phyloP scores from a whole-genome alignment of 2,888 invertebrate genomes.

The Ceramica pisi region DNA sequence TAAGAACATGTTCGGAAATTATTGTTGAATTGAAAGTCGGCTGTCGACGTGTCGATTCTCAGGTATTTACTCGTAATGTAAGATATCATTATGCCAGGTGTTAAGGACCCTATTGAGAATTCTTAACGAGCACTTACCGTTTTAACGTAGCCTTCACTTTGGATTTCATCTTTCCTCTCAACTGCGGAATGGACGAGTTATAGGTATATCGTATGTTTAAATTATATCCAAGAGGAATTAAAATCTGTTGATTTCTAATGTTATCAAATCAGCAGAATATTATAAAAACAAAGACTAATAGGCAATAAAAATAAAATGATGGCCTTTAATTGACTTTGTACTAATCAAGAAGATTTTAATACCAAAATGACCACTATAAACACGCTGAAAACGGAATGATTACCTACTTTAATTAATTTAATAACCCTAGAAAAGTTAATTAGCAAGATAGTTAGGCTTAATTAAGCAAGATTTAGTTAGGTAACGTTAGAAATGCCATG shows the following conservation, averaged over 20 bases:
- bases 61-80: conserved; percentile 14
- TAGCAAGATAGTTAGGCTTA: conserved; percentile 10
- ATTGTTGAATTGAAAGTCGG: not conserved
- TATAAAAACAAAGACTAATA: conserved; percentile 9
- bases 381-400: conserved; percentile 2
- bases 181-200: conserved; percentile 13
- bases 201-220: not conserved
- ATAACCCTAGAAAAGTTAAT: not conserved
- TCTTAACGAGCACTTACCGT: conserved; percentile 37
- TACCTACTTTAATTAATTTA: conserved; percentile 9
- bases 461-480: not conserved
- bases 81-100: conserved; percentile 29
- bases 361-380: not conserved
- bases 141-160: conserved; percentile 39
- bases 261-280: conserved; percentile 9
- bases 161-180: conserved; percentile 29
- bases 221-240: not conserved
- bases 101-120: conserved; percentile 26
- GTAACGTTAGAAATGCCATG: not conserved
- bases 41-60: not conserved
- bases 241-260: conserved; percentile 7
- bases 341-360: not conserved
- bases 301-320: conserved; percentile 17
- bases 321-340: conserved; percentile 8
- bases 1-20: conserved; percentile 4